Conservation (phyloP, 2,797 vertebrate genomes). For the Streptopelia turtur region DNA sequence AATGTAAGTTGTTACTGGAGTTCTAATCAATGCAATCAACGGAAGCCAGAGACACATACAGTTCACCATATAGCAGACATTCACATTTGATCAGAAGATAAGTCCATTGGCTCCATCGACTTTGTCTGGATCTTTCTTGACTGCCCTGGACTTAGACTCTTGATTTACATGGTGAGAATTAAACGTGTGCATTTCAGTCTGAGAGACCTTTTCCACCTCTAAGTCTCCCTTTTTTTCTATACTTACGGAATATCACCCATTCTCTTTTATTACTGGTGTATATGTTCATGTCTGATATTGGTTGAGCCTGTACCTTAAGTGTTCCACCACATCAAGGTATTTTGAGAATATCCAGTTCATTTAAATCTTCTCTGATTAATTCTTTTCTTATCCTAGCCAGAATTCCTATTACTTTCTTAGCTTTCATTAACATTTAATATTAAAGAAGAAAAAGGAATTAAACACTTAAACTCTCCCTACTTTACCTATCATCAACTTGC, state of each 20-base stretch:
- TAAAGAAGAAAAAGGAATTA: not conserved
- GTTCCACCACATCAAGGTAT: not conserved
- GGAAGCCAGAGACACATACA: not conserved
- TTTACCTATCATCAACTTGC: not conserved
- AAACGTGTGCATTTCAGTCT: not conserved
- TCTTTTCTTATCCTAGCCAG: not conserved
- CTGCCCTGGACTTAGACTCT: not conserved
- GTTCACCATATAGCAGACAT: not conserved
- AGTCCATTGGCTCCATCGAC: rapidly evolving
- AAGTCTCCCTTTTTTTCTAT: not conserved
- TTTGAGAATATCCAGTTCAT: not conserved
- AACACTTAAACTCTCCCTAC: not conserved
- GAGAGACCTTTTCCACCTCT: not conserved
- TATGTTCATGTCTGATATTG: not conserved
- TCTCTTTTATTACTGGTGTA: not conserved
- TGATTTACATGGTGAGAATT: not conserved
- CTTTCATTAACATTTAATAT: not conserved
- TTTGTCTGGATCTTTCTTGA: not conserved
- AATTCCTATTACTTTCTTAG: not conserved
- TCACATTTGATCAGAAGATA: not conserved
- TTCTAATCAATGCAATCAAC: not conserved
- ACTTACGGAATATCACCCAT: not conserved
- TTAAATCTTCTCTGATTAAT: not conserved
- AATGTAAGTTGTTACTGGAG: not conserved
- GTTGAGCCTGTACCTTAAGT: not conserved